Evolutionary conservation across 2,888 invertebrate species (phyloP), one percentile per base, ranked within the genome.

Genomic region (Nomada hirtipes): DNA sequence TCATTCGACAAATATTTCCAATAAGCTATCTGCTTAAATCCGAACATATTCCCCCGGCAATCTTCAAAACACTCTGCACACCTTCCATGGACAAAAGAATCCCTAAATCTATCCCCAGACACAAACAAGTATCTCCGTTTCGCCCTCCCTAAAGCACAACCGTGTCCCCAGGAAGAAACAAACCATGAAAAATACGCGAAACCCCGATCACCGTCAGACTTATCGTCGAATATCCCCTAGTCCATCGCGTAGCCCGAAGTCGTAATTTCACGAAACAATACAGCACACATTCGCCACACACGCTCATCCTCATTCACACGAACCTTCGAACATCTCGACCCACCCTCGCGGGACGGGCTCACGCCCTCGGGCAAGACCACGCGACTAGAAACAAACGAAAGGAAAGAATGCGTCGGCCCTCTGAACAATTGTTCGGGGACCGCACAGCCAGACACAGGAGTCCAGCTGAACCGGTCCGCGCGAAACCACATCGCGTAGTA

Each of bases 251-350:
- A 4, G 55, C 23, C 55, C 42, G 68, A 42, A 42, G 59, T 70
- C 70, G 60, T 47, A 60, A 70, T 70, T 20, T 29, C 70, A 0
- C n/a, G 47, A 29, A 60, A 70, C 70, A 70, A 70, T 70, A 47
- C 29, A 26, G 47, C 29, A 70, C 70, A 44, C 70, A 70, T 9
- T 10, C 13, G 15, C 42, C 53, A 42, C 23, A 55, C 68, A 42
- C 68, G 11, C 13, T 23, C 36, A 10, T n/a, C 4, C 18, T 26
- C 20, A 70, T 70, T 70, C 70, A 60, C 70, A 70, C 70, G 59
- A 60, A 70, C 59, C 15, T n/a, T 36, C 44, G 13, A 23, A 13
- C 59, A 42, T 26, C 26, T n/a, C 42, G 55, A 26, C 15, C 50
- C 26, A 23, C 47, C 10, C 26, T n/a, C 11, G 26, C 11, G 10